Evolutionary conservation across 2,113 vertebrate species (phyloP).

Genomic region (Chaetodon trifascialis): DNA sequence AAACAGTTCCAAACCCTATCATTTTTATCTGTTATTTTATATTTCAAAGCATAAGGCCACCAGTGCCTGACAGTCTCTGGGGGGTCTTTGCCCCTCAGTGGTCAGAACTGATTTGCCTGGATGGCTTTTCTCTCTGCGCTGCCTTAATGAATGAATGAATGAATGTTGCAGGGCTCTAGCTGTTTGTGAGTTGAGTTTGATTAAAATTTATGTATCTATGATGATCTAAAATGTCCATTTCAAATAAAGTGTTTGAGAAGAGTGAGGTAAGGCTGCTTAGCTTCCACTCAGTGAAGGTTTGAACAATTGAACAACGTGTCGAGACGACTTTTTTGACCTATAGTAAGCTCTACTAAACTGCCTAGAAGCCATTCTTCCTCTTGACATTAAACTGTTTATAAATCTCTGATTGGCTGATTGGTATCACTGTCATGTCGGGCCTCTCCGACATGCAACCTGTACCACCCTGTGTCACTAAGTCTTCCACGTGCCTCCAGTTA

Average conservation of each 20-base stretch:
- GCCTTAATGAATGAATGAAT: background rate
- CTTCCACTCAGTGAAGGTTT: background rate
- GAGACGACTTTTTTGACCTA: background rate
- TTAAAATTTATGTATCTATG: background rate
- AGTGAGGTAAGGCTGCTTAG: background rate
- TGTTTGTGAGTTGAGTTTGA: background rate
- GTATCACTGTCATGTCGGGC: constrained; percentile 3
- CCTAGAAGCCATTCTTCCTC: background rate
- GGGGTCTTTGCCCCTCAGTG: background rate
- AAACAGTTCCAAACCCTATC: too few species aligned
- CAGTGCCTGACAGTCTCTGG: background rate
- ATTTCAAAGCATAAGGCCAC: too few species aligned
- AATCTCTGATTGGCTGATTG: constrained; percentile 12
- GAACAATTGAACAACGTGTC: constrained; percentile 7
- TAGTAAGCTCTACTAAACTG: constrained; percentile 15
- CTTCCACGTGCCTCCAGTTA: background rate
- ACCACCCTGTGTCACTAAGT: constrained; percentile 27
- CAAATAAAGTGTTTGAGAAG: background rate
- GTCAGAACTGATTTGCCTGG: background rate
- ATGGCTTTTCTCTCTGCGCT: background rate
- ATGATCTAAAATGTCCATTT: background rate
- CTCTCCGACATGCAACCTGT: constrained; percentile 18
- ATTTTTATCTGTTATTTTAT: too few species aligned
- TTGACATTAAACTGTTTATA: background rate
- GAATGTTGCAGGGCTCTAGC: background rate